Percentiles rank a stretch among this genome's conserved stretches.
These are phyloP conservation scores for Brachionus rotundiformis DNA, from an alignment of 1,140 invertebrate genomes.

Conservation along the genomic window DNA sequence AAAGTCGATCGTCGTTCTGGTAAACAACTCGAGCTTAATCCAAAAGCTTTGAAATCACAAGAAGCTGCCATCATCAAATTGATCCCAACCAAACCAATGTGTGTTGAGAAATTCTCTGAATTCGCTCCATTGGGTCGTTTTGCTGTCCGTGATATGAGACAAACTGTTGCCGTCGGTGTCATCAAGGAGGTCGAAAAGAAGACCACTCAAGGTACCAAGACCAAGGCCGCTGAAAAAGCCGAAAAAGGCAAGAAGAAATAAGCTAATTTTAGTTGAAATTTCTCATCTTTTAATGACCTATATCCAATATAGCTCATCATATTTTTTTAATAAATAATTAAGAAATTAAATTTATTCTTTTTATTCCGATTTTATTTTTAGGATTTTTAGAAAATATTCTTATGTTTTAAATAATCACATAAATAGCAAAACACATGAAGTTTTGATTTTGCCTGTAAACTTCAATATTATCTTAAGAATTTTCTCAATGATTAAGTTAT, in stretches of 20 bases:
- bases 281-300: neutral
- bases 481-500: neutral
- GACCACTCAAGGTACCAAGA: conserved; percentile 84
- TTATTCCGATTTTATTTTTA: no score
- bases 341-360: neutral
- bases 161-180: conserved; percentile 91
- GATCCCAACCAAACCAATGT: no score
- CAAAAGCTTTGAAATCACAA: no score
- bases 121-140: conserved; percentile 79
- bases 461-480: no score
- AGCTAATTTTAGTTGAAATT: conserved; percentile 4
- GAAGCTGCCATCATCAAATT: no score
- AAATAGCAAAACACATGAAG: no score
- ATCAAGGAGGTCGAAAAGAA: conserved; percentile 57
- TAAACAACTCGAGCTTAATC: no score
- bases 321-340: neutral
- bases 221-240: conserved; percentile 95
- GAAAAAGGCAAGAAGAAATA: conserved; percentile 54
- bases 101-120: no score
- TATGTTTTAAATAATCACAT: no score
- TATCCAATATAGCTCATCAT: neutral
- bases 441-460: no score
- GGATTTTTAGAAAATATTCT: no score
- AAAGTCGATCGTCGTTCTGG: no score
- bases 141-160: conserved; percentile 97